Evolutionary conservation across 2,113 vertebrate species (phyloP).

Genomic region (Oncorhynchus tshawytscha): DNA sequence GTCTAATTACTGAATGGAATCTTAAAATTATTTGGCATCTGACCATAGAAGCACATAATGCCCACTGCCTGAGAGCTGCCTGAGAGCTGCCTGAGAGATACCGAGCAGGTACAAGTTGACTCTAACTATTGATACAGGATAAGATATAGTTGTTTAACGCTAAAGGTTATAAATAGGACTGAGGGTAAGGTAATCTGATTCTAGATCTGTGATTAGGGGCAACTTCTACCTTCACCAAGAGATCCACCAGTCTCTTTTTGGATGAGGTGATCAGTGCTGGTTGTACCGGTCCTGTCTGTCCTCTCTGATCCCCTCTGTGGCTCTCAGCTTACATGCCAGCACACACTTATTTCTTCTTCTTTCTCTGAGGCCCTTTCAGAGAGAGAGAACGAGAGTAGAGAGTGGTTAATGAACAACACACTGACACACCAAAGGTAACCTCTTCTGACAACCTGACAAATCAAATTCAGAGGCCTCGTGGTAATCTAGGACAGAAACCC

Average conservation of each 20-base stretch:
- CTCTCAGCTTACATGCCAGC: neutral
- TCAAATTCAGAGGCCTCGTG: neutral
- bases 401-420: neutral
- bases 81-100: too few species aligned
- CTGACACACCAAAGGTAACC: neutral
- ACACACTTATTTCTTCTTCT: slow-evolving; percentile 34
- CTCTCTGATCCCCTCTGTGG: neutral
- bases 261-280: slow-evolving; percentile 4
- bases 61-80: neutral
- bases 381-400: neutral
- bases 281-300: neutral
- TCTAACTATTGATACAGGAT: too few species aligned
- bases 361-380: slow-evolving; percentile 44
- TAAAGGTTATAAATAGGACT: too few species aligned
- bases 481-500: neutral
- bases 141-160: too few species aligned
- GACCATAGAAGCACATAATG: neutral
- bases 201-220: too few species aligned
- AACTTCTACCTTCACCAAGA: neutral
- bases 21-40: neutral
- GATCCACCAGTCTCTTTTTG: neutral
- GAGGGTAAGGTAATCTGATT: too few species aligned
- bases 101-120: too few species aligned
- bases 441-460: neutral
- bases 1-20: too few species aligned